Evolutionary conservation across 2,888 invertebrate genomes (phyloP), one percentile per base, ranked within the genome.

Genomic region (Drosophila kambysellisi): DNA sequence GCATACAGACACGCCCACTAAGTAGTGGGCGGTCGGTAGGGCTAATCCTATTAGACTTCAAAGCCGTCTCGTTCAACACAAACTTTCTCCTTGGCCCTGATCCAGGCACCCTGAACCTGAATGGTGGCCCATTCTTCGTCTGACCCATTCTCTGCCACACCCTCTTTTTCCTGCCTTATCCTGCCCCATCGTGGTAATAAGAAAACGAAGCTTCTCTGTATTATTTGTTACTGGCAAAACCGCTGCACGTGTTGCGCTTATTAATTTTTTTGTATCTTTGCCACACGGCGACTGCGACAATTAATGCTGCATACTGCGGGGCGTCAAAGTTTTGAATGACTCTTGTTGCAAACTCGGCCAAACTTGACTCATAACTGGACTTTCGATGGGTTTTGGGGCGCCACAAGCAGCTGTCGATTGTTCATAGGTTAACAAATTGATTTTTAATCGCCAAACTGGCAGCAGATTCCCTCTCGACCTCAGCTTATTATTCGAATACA

Each of bases 1-100:
- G 59, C 73, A 64, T 33, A 59, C 68, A 79, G 69, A 59, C 74
- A 73, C 79, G 62, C 80, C 83, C 77, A 67, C 70, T 63, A 56
- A 65, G 53, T 59, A 43, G 32, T 63, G 74, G 58, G 82, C 43
- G 54, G 39, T 29, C 9, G 52, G 70, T 62, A 53, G 59, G 48
- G 75, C 75, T 90, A 87, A 87, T 87, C 87, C 90, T 90, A 87
- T 87, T 90, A 87, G 88, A 87, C 91, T 82, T 90, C 91, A 87
- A 90, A 87, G 88, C 89, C 65, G 70, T 89, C 89, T 76, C 68
- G 69, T 74, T 57, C 74, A 73, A 82, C 89, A 82, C 89, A 88
- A 84, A 82, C 90, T 84, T 89, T 72, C 66, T 52, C 79, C 76
- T 75, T 74, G 65, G 82, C 71, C 59, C 51, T 57, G 57, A 79